Conservation (phyloP, 2,113 vertebrate species). For the Gulo gulo region DNA sequence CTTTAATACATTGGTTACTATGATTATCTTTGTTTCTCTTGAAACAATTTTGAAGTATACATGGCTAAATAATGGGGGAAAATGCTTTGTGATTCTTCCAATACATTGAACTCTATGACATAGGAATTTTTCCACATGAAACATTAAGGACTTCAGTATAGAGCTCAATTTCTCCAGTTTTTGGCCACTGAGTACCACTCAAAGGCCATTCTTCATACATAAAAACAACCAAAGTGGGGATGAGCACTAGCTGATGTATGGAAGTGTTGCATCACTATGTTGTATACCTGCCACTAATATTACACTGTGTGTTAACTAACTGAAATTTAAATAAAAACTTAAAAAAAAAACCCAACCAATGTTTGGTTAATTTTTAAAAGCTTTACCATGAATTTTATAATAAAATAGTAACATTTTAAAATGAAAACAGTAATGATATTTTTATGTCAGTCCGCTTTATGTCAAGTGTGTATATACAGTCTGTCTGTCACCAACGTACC, state of each 20-base stretch:
- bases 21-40: background rate
- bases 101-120: background rate
- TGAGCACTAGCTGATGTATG: background rate
- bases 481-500: background rate
- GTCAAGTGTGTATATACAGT: background rate
- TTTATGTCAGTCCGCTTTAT: background rate
- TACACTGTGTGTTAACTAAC: background rate
- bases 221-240: background rate
- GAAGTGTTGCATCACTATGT: background rate
- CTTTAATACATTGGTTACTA: background rate
- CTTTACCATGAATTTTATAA: background rate
- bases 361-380: background rate
- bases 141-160: background rate
- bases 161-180: background rate
- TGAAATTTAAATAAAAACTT: background rate
- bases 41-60: background rate
- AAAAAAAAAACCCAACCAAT: background rate
- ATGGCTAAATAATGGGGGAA: background rate
- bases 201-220: background rate
- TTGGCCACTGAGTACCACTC: background rate
- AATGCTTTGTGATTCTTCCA: background rate
- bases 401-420: background rate
- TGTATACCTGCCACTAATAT: background rate
- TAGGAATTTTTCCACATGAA: background rate
- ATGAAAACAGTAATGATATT: background rate